phyloP scores from a whole-genome alignment of 2,797 vertebrate species.

The Galagoides demidoff region DNA sequence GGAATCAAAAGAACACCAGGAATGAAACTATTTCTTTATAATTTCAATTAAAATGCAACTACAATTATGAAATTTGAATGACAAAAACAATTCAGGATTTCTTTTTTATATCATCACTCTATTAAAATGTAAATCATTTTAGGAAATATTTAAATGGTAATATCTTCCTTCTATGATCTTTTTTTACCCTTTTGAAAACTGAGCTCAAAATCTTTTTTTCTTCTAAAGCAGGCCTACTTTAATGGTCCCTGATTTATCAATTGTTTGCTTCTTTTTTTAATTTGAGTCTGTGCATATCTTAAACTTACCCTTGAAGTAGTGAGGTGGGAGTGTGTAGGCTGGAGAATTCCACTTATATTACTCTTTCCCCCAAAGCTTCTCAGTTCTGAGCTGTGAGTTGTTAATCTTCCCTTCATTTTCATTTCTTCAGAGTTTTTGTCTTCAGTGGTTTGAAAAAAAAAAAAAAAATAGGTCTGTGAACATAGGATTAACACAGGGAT shows the following conservation, averaged over 20 bases:
- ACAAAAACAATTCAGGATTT: not conserved
- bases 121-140: conserved; percentile 22
- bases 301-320: not conserved
- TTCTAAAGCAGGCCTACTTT: not conserved
- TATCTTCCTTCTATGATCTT: not conserved
- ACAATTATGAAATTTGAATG: conserved; percentile 10
- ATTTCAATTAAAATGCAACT: not conserved
- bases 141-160: not conserved
- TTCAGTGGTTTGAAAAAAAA: not conserved
- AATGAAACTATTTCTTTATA: not conserved
- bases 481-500: not conserved
- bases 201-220: not conserved
- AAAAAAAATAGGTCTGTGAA: not conserved
- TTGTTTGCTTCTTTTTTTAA: not conserved
- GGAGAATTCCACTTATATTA: not conserved
- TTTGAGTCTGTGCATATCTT: not conserved
- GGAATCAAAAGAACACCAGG: not conserved
- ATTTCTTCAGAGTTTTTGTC: not conserved
- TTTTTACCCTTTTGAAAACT: not conserved
- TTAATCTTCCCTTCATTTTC: not conserved
- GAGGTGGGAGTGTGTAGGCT: not conserved
- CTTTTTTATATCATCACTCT: not conserved
- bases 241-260: not conserved
- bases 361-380: not conserved
- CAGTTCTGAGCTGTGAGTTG: not conserved